Evolutionary conservation across 2,888 invertebrate species (phyloP).

Genomic region (Agonopterix subpropinquella): DNA sequence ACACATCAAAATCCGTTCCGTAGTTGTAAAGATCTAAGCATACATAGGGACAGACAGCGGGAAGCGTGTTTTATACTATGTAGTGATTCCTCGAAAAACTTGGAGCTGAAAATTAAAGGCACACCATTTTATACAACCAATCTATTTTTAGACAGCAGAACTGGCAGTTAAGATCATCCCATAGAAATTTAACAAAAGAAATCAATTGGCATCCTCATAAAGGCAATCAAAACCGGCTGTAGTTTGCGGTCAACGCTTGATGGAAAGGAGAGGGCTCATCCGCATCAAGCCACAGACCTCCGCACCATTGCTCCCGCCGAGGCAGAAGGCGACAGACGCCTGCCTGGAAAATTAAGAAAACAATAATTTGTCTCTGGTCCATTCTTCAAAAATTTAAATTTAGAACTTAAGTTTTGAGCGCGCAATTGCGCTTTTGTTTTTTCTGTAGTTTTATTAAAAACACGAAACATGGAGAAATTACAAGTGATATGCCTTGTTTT

Average conservation of each 20-base stretch:
- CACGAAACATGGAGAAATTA: conserved; percentile 41
- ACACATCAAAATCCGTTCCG: no score
- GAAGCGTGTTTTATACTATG: no score
- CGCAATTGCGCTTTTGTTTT: conserved; percentile 10
- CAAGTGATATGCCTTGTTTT: conserved; percentile 47
- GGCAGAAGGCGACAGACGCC: conserved; percentile 47
- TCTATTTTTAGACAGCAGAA: no score
- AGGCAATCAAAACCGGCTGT: background rate
- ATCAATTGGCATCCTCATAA: background rate
- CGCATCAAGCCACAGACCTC: conserved; percentile 18
- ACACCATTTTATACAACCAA: no score
- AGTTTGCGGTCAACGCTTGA: conserved; percentile 35
- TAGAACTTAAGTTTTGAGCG: conserved; percentile 4
- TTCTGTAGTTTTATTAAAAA: conserved; percentile 9
- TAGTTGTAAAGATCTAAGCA: no score
- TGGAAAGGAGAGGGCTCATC: conserved; percentile 38
- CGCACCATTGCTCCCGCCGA: conserved; percentile 50
- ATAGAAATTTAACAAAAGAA: background rate
- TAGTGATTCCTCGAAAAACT: no score
- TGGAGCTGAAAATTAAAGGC: no score
- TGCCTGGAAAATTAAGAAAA: conserved; percentile 15
- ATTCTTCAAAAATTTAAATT: conserved; percentile 9
- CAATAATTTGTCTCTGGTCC: conserved; percentile 7
- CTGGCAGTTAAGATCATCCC: no score
- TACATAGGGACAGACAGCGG: no score